A percentile compares a stretch with the other conserved stretches of the same genome.
phyloP scores from a whole-genome alignment of 1,140 invertebrate genomes.

The Drosophila nigromelanica region DNA sequence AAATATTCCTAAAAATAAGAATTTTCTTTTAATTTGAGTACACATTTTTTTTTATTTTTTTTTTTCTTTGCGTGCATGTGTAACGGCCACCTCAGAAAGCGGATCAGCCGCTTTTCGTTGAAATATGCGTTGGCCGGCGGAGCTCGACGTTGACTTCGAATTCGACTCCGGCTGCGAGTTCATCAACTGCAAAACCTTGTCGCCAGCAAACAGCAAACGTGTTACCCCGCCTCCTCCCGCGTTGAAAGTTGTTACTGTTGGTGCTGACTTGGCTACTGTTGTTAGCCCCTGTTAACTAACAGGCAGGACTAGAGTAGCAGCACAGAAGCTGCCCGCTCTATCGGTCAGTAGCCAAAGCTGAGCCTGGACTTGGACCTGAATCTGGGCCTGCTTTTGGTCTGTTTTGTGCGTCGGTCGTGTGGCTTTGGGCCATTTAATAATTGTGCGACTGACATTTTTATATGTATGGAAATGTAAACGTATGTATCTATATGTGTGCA shows the following conservation, averaged over 20 bases:
- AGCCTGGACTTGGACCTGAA: background rate
- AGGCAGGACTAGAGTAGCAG: slow-evolving; percentile 21
- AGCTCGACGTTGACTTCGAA: slow-evolving; percentile 47
- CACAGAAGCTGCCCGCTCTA: slow-evolving; percentile 40
- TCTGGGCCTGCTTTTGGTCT: background rate
- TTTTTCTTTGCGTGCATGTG: slow-evolving; percentile 17
- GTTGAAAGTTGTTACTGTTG: slow-evolving; percentile 69
- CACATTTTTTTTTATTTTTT: too few relatives aligned
- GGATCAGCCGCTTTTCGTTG: slow-evolving; percentile 72
- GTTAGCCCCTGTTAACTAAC: slow-evolving; percentile 36
- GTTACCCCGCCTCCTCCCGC: slow-evolving; percentile 19
- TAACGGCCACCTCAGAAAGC: slow-evolving; percentile 61
- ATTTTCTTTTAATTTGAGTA: too few relatives aligned
- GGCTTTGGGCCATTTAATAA: slow-evolving; percentile 31
- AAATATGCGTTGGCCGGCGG: slow-evolving; percentile 70
- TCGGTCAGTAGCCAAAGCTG: slow-evolving; percentile 58
- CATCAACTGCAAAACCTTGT: slow-evolving; percentile 77
- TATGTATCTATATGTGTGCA: slow-evolving; percentile 9
- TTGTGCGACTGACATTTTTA: slow-evolving; percentile 33
- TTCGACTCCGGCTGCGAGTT: slow-evolving; percentile 37
- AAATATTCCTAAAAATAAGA: too few relatives aligned
- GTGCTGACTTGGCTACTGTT: slow-evolving; percentile 48
- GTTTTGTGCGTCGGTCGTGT: background rate
- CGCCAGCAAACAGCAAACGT: slow-evolving; percentile 55
- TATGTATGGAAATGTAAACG: slow-evolving; percentile 9